Conservation (phyloP, 2,113 vertebrate genomes). For the Chinchilla lanigera region DNA sequence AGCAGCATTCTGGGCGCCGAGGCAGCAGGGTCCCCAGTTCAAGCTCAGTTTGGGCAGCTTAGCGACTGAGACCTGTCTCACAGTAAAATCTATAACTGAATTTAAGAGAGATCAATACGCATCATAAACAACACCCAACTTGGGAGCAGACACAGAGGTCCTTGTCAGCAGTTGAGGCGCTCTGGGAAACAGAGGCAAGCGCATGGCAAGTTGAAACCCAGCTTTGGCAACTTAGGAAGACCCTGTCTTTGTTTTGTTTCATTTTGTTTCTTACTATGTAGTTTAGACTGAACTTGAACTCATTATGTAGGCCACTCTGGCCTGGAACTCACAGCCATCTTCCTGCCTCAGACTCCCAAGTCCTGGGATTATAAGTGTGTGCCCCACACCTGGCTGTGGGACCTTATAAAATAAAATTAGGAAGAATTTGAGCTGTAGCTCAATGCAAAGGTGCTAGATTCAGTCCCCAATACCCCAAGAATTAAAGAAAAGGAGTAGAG, state of each 20-base stretch:
- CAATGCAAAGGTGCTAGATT: background rate
- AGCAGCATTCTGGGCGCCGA: background rate
- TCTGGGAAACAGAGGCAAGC: background rate
- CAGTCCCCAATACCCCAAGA: background rate
- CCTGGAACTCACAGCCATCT: background rate
- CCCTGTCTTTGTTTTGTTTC: background rate
- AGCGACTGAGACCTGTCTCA: background rate
- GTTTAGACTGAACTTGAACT: background rate
- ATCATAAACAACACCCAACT: background rate
- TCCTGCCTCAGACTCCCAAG: background rate
- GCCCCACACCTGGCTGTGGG: background rate
- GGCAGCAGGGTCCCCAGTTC: background rate
- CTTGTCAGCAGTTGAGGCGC: accelerated
- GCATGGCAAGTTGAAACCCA: background rate
- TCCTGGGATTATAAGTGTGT: background rate
- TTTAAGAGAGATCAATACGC: background rate
- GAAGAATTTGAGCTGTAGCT: background rate
- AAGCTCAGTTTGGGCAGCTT: background rate
- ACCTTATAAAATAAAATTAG: background rate
- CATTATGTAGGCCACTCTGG: background rate
- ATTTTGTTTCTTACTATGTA: background rate
- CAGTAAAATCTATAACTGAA: background rate
- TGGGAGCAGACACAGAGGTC: background rate
- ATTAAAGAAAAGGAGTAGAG: background rate
- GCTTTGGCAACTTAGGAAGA: background rate